Percentiles rank a stretch among this genome's conserved stretches.
These are phyloP conservation scores for Drosophila murphyi DNA, from an alignment of 1,140 invertebrate genomes.

Conservation along the genomic window DNA sequence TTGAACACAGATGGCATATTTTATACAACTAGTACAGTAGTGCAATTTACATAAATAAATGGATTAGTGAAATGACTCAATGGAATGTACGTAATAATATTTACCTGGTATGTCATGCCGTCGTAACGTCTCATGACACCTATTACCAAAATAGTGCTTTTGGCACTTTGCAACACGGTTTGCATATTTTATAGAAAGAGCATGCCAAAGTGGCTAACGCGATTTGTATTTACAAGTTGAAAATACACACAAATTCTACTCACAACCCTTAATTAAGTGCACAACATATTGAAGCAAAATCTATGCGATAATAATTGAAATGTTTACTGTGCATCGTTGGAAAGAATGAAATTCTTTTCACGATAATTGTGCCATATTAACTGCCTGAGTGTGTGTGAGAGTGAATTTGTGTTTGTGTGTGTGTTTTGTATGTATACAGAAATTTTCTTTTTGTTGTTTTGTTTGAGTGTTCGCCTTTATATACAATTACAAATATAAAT, in stretches of 20 bases:
- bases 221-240: slow-evolving; percentile 28
- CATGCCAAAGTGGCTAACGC: slow-evolving; percentile 30
- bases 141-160: slow-evolving; percentile 10
- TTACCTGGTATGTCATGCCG: too few species aligned
- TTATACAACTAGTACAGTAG: not conserved
- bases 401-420: slow-evolving; percentile 9
- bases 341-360: slow-evolving; percentile 1
- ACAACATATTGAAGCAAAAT: not conserved
- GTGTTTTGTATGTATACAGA: slow-evolving; percentile 51
- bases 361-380: slow-evolving; percentile 22
- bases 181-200: slow-evolving; percentile 26
- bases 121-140: not conserved
- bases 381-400: not conserved
- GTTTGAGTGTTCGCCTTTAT: slow-evolving; percentile 34
- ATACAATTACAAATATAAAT: slow-evolving; percentile 8
- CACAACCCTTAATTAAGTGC: slow-evolving; percentile 4
- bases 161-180: slow-evolving; percentile 12
- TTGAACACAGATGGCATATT: slow-evolving; percentile 7
- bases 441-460: slow-evolving; percentile 42
- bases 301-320: not conserved
- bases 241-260: not conserved
- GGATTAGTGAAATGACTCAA: too few species aligned
- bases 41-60: too few species aligned
- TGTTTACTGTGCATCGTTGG: not conserved
- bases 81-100: too few species aligned